Evolutionary conservation across 2,113 vertebrate genomes (phyloP).

Genomic region (Ariopsis seemanni): DNA sequence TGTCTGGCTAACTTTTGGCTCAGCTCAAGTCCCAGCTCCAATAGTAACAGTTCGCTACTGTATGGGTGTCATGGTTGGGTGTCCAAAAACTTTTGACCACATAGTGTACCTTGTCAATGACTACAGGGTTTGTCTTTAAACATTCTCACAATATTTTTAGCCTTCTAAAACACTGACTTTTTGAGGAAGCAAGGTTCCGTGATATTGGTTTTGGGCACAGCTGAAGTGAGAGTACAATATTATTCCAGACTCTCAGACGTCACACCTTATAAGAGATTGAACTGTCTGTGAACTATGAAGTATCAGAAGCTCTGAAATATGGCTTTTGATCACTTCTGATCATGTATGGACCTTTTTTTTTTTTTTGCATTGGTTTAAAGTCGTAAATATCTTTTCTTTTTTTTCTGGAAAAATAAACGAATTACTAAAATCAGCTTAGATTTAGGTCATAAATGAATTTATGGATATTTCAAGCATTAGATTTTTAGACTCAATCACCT

Average conservation of each 20-base stretch:
- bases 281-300: background rate
- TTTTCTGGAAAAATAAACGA: background rate
- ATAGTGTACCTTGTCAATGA: background rate
- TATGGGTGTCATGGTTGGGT: background rate
- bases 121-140: background rate
- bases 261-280: background rate
- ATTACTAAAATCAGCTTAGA: background rate
- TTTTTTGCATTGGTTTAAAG: background rate
- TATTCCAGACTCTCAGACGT: background rate
- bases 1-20: too few species aligned
- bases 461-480: background rate
- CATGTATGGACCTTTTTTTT: background rate
- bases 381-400: background rate
- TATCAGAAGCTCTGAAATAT: background rate
- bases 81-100: background rate
- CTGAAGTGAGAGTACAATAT: too few species aligned
- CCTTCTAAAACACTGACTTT: background rate
- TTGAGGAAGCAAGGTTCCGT: background rate
- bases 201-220: background rate
- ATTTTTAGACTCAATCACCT: background rate
- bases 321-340: background rate
- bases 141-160: background rate
- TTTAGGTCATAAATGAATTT: background rate
- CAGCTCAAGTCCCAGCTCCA: too few species aligned
- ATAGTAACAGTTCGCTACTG: too few species aligned